Percentiles rank a stretch among this genome's conserved stretches.
These are phyloP conservation scores for Arrhopalites spinosus DNA, from an alignment of 2,888 invertebrate genomes.

Conservation along the genomic window DNA sequence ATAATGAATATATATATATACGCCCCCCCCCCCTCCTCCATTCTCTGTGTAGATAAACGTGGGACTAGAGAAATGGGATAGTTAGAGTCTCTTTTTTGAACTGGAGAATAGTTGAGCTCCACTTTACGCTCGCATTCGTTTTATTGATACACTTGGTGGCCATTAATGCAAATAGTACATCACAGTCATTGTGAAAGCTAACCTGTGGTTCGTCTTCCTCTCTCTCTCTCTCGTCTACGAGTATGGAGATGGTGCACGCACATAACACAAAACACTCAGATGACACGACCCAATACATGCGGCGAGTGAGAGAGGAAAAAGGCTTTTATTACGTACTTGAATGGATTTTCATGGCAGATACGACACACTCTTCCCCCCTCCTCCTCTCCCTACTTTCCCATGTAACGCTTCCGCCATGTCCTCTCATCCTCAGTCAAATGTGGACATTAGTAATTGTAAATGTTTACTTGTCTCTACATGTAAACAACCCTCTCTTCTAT, in stretches of 20 bases:
- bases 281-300: neutral
- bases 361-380: neutral
- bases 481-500: slow-evolving; percentile 17
- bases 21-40: no score
- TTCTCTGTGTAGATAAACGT: no score
- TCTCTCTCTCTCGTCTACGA: neutral
- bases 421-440: slow-evolving; percentile 23
- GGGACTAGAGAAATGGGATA: no score
- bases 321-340: neutral
- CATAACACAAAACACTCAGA: neutral
- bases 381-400: neutral
- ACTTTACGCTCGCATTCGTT: slow-evolving; percentile 32
- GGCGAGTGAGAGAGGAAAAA: neutral
- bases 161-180: slow-evolving; percentile 39
- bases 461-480: slow-evolving; percentile 22
- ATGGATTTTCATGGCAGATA: neutral
- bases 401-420: neutral
- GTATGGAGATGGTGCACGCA: neutral
- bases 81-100: neutral
- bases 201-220: slow-evolving; percentile 29
- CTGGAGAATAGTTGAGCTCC: neutral
- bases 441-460: slow-evolving; percentile 28
- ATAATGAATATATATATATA: no score
- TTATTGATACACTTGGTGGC: slow-evolving; percentile 35
- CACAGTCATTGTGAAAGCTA: slow-evolving; percentile 27